Evolutionary conservation across 35 echinoderm and acorn worm genomes (phyloP).

Genomic region (Apostichopus californicus): DNA sequence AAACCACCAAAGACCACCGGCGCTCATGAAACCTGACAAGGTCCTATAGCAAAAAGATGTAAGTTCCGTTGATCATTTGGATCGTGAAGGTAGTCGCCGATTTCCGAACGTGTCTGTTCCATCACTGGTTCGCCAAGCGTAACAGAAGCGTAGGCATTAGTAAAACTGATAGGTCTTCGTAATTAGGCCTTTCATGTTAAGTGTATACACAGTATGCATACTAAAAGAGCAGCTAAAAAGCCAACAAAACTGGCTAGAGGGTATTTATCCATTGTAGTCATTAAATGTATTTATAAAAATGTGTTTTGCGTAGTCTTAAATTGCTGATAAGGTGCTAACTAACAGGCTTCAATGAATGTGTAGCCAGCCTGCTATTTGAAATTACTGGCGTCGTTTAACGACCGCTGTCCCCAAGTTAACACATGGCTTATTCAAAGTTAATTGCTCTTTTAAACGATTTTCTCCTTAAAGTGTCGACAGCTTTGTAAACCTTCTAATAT

Average conservation of each 20-base stretch:
- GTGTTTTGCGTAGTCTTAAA: background rate
- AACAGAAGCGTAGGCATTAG: no score
- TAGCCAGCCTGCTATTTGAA: background rate
- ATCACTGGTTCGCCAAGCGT: no score
- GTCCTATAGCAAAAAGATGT: background rate
- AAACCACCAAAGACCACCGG: background rate
- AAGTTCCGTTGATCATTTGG: background rate
- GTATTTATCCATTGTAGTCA: background rate
- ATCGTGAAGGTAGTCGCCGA: background rate
- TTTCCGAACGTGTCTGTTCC: background rate
- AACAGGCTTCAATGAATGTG: background rate
- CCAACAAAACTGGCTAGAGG: background rate
- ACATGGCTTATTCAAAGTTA: background rate
- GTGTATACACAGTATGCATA: background rate
- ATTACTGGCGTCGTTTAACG: background rate
- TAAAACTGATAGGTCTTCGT: background rate
- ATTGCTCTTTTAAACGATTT: slow-evolving; percentile 5
- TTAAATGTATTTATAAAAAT: background rate
- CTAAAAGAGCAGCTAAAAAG: background rate
- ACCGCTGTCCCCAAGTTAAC: background rate
- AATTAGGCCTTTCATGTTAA: background rate
- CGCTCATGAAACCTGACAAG: background rate
- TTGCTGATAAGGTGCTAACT: background rate
- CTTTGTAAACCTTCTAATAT: background rate
- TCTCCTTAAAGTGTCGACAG: background rate